Percentiles rank a stretch among this genome's conserved stretches.
Conservation (phyloP, 2,797 vertebrate genomes). For the Eutrigla gurnardus region DNA sequence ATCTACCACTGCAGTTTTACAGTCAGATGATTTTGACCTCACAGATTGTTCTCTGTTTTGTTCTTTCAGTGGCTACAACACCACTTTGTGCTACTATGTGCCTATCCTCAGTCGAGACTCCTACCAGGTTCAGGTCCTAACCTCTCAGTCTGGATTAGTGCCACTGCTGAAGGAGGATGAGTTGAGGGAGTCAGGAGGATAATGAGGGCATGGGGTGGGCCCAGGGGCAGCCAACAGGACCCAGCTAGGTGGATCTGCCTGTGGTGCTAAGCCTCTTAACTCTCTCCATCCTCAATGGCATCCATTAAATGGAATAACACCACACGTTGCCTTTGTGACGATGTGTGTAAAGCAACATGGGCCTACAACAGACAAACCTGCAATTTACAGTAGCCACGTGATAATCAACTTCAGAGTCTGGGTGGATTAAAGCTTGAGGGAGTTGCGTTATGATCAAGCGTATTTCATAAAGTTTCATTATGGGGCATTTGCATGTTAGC, state of each 20-base stretch:
- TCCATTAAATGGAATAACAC: constrained; percentile 45
- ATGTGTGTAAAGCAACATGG: constrained; percentile 33
- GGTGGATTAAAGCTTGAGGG: constrained; percentile 38
- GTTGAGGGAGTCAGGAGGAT: constrained; percentile 67
- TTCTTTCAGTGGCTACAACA: constrained; percentile 22
- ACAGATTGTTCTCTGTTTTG: constrained; percentile 15
- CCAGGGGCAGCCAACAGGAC: constrained; percentile 61
- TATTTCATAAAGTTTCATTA: constrained; percentile 39
- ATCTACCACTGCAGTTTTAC: background rate
- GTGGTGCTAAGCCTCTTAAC: constrained; percentile 73
- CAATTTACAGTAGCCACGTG: constrained; percentile 51
- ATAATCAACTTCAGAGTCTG: constrained; percentile 34
- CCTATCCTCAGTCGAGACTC: constrained; percentile 20
- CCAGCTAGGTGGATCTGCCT: constrained; percentile 72
- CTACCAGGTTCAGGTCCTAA: constrained; percentile 42
- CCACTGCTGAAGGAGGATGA: constrained; percentile 65
- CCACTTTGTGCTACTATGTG: constrained; percentile 12
- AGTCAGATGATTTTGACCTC: background rate
- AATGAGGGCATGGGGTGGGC: constrained; percentile 76
- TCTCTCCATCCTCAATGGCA: constrained; percentile 54
- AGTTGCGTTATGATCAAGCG: constrained; percentile 44
- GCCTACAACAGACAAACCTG: constrained; percentile 49
- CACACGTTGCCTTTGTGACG: constrained; percentile 36
- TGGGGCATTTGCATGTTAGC: constrained; percentile 38
- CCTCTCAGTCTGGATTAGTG: constrained; percentile 67